Evolutionary conservation across 2,888 invertebrate genomes (phyloP).

Genomic region (Heliconius aoede): DNA sequence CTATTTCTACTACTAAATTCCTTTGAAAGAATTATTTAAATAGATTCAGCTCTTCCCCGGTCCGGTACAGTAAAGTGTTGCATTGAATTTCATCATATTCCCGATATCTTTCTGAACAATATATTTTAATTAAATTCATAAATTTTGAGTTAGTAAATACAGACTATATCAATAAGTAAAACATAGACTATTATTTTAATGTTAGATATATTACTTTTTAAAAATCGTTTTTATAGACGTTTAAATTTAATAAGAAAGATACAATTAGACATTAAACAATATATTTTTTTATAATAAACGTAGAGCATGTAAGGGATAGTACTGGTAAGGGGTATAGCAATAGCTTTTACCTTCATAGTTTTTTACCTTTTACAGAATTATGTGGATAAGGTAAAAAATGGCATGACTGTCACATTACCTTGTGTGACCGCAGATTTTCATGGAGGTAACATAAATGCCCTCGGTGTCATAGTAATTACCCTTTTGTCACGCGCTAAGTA

Average conservation of each 20-base stretch:
- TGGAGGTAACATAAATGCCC: not conserved
- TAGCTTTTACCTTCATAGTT: not conserved
- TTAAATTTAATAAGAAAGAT: not conserved
- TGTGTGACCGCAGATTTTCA: slow-evolving; percentile 3
- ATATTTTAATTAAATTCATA: not conserved
- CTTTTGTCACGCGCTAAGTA: not conserved
- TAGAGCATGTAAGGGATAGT: no score
- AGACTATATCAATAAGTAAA: not conserved
- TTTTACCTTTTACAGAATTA: not conserved
- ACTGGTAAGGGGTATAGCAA: no score
- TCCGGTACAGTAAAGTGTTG: not conserved
- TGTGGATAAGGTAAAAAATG: not conserved
- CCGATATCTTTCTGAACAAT: not conserved
- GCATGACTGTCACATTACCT: not conserved
- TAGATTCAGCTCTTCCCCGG: not conserved
- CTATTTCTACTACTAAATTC: no score
- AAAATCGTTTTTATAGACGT: no score
- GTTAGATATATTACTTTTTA: not conserved
- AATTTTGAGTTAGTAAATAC: not conserved
- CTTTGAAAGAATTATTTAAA: not conserved
- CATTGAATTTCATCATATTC: not conserved
- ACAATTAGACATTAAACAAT: not conserved
- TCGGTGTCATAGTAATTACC: slow-evolving; percentile 24
- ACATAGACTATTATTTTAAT: not conserved
- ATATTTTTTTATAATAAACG: not conserved